Conservation (phyloP, 1,140 invertebrate species). For the Bombus confusus region DNA sequence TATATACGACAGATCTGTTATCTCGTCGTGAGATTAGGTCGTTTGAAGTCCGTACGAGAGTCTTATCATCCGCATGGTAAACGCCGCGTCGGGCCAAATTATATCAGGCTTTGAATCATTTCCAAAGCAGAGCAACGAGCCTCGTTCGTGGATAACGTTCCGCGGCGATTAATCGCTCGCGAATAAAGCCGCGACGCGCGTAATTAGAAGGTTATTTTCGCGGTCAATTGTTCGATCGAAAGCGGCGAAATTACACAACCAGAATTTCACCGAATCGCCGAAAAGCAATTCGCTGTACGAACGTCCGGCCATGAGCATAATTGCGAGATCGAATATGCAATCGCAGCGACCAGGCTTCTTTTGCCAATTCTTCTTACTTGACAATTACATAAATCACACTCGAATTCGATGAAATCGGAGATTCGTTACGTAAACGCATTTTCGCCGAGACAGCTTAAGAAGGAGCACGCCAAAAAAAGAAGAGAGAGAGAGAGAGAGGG, state of each 20-base stretch:
- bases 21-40: not conserved
- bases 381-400: not conserved
- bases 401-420: not conserved
- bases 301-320: not conserved
- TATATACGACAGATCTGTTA: not conserved
- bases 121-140: not conserved
- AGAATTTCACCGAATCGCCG: not conserved
- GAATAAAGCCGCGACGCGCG: not conserved
- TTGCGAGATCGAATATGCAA: not conserved
- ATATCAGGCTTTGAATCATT: not conserved
- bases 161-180: conserved; percentile 1
- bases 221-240: not conserved
- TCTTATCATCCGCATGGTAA: not conserved
- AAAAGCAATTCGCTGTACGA: not conserved
- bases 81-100: not conserved
- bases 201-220: conserved; percentile 23
- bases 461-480: not conserved
- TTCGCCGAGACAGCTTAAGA: not conserved
- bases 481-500: not conserved
- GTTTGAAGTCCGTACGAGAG: not conserved
- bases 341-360: too few species aligned
- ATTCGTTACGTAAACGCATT: conserved; percentile 1
- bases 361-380: not conserved
- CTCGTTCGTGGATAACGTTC: not conserved
- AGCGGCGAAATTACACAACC: not conserved